Conservation (phyloP, 2,797 vertebrate genomes). For the Peromyscus attwateri region DNA sequence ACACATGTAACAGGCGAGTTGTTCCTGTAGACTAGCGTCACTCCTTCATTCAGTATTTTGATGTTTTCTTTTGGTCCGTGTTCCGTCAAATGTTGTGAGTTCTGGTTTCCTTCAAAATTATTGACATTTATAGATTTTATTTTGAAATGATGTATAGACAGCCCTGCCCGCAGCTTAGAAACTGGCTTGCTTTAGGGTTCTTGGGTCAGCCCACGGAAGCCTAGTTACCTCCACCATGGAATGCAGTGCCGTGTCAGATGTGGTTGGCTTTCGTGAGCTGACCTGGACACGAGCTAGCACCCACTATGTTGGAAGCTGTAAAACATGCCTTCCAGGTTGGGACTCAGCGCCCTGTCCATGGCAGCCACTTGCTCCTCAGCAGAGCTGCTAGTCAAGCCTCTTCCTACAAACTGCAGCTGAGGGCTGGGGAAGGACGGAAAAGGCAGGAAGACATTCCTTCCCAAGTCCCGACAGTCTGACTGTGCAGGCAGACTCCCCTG, state of each 20-base stretch:
- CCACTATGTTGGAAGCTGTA: neutral
- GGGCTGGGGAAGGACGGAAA: neutral
- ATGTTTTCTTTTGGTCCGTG: slow-evolving; percentile 75
- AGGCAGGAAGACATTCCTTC: slow-evolving; percentile 28
- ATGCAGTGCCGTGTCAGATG: no score
- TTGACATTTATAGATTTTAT: slow-evolving; percentile 46
- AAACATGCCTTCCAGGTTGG: slow-evolving; percentile 64
- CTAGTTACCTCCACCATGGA: neutral
- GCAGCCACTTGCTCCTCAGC: neutral
- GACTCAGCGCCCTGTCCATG: neutral
- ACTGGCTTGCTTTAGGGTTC: slow-evolving; percentile 17
- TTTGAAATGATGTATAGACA: slow-evolving; percentile 63
- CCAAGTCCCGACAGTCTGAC: neutral
- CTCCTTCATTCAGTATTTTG: slow-evolving; percentile 85
- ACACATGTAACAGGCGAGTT: slow-evolving; percentile 69
- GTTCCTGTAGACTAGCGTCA: slow-evolving; percentile 80
- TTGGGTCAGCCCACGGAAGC: neutral
- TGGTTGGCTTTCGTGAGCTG: neutral
- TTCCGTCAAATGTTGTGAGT: slow-evolving; percentile 76
- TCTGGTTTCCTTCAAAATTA: slow-evolving; percentile 60
- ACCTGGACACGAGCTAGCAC: neutral
- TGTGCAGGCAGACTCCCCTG: slow-evolving; percentile 68
- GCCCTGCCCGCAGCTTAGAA: slow-evolving; percentile 23
- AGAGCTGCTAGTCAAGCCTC: neutral
- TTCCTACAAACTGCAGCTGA: neutral